Percentiles rank a stretch among this genome's conserved stretches.
Conservation (phyloP, 1,140 invertebrate species). For the Aethina tumida region DNA sequence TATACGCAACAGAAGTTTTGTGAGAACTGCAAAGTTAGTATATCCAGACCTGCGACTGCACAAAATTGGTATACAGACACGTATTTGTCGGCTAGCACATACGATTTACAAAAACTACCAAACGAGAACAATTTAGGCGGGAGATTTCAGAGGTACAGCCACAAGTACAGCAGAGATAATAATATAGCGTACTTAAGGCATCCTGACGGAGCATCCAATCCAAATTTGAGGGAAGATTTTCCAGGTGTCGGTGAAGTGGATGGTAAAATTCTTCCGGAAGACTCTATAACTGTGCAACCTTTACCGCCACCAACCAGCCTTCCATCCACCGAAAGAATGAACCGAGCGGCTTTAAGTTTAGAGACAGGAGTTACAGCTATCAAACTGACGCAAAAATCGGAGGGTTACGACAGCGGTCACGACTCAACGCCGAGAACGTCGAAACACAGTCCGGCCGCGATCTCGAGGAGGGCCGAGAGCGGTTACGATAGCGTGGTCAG, state of each 20-base stretch:
- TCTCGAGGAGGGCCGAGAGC: constrained; percentile 66
- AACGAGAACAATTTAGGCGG: constrained; percentile 20
- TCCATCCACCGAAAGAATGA: constrained; percentile 42
- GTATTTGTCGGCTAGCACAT: constrained; percentile 36
- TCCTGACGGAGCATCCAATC: constrained; percentile 85
- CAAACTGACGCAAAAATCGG: constrained; percentile 43
- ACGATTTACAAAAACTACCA: constrained; percentile 38
- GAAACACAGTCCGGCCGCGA: constrained; percentile 61
- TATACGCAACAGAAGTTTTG: constrained; percentile 67
- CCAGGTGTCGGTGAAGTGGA: constrained; percentile 53
- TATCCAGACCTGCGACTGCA: constrained; percentile 59
- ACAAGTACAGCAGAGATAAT: constrained; percentile 34
- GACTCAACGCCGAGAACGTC: constrained; percentile 65
- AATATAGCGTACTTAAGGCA: constrained; percentile 69
- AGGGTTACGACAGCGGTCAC: constrained; percentile 71
- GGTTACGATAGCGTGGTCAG: constrained; percentile 82
- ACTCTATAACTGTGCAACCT: constrained; percentile 32
- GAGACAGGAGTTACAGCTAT: constrained; percentile 44
- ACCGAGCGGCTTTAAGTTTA: constrained; percentile 45
- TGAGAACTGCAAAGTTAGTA: constrained; percentile 61
- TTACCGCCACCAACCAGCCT: constrained; percentile 41
- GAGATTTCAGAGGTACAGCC: constrained; percentile 37
- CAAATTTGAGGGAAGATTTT: constrained; percentile 60
- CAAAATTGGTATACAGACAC: constrained; percentile 39
- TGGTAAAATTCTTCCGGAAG: constrained; percentile 3